Base-by-base conservation (phyloP, 2,797 vertebrate species). In the Dendrocincla fuliginosa region DNA sequence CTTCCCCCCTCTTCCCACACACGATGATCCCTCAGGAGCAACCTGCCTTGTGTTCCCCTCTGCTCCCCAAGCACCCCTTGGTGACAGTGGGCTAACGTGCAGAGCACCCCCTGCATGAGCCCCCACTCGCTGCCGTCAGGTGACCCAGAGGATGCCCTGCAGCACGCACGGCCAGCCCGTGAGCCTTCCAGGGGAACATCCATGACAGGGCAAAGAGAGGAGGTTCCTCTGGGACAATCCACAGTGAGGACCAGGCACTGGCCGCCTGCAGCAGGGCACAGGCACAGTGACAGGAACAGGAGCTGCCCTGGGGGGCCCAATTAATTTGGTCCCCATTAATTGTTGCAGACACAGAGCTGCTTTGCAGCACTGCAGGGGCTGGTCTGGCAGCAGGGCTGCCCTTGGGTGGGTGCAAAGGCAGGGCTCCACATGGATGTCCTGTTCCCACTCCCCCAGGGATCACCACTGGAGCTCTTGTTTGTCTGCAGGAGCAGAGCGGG, bases 401-500 rank as follows among this genome's bases (percentile, higher is more conserved):
- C 76, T 42, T 68, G 15, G 28, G 60, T 41, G 49, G 46, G 64
- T 47, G 30, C 39, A 15, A 39, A 44, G 2, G 2, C 63, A 39
- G 56, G 59, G 44, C 17, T 37, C n/a, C 46, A 1, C 0, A 0
- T 8, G 52, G 65, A 27, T 49, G 35, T 75, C 42, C 81, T 3
- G 0, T 46, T 33, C 47, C 52, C 2, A 9, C 64, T 92, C 64
- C 52, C 32, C 2, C 11, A 4, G 68, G 35, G 44, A 57, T n/a
- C 41, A 60, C 50, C 61, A 57, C 39, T 1, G 0, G 42, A 87
- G 27, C 63, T 7, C 41, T 47, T 14, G 30, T 35, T 53, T 9
- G 10, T 4, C 30, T 2, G 0, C 6, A 49, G 81, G 71, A 67
- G 75, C 35, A 60, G 47, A 70, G 22, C 0, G 0, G 37, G 64